Conservation (phyloP, 2,797 vertebrate species). For the Enteromius unitaeniatus region DNA sequence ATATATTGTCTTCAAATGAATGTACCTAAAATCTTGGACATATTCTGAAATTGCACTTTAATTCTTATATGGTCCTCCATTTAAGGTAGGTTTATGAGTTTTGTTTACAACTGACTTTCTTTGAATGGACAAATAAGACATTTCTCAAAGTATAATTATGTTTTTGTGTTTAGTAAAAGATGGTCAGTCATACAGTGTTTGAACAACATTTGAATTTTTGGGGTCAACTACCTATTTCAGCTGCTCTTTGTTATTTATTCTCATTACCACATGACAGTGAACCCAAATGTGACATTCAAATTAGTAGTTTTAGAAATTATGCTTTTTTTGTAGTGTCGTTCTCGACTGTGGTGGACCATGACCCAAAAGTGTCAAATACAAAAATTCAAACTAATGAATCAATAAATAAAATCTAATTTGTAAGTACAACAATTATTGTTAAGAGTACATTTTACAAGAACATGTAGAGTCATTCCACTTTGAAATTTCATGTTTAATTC, state of each 20-base stretch:
- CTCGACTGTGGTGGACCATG: too few relatives aligned
- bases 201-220: not conserved
- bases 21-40: not conserved
- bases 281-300: not conserved
- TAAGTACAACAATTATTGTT: not conserved
- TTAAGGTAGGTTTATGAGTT: not conserved
- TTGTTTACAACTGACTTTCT: not conserved
- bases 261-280: not conserved
- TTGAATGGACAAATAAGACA: not conserved
- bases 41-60: not conserved
- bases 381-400: not conserved
- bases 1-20: not conserved
- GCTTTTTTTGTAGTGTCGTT: not conserved
- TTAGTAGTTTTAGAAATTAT: not conserved
- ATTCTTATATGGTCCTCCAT: not conserved
- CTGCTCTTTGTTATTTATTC: not conserved
- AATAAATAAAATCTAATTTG: not conserved
- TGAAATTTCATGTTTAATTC: not conserved
- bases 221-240: not conserved
- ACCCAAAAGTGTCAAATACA: not conserved
- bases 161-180: not conserved
- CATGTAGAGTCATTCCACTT: not conserved
- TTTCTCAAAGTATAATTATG: not conserved
- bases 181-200: not conserved
- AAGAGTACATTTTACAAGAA: not conserved